phyloP scores from a whole-genome alignment of 30 jellyfish, hydroid and myxozoan species.

The Aurelia sp. region DNA sequence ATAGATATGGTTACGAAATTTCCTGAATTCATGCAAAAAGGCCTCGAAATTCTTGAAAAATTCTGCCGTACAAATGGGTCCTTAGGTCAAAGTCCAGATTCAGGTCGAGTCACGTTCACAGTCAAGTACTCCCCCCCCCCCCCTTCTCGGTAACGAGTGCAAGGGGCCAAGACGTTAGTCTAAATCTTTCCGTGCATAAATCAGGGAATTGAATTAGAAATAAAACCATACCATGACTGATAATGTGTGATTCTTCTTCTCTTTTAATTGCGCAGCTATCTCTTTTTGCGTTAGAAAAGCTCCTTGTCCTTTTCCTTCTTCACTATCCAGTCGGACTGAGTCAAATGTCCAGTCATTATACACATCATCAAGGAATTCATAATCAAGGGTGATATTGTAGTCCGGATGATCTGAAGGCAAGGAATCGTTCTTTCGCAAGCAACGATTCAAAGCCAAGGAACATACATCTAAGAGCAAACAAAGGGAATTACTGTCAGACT shows the following conservation, averaged over 20 bases:
- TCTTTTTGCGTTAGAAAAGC: constrained; percentile 58
- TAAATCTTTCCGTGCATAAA: no score
- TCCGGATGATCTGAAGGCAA: constrained; percentile 74
- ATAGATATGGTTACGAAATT: no score
- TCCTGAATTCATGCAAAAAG: no score
- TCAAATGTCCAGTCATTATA: constrained; percentile 90
- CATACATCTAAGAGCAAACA: constrained; percentile 71
- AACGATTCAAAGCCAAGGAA: constrained; percentile 60
- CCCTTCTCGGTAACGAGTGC: no score
- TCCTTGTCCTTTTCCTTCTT: constrained; percentile 77
- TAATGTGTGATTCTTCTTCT: constrained; percentile 71
- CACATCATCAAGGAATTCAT: constrained; percentile 90
- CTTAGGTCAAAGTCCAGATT: no score
- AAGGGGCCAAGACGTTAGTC: no score
- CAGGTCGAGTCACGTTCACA: no score
- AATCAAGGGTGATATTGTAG: constrained; percentile 66
- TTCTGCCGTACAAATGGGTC: no score
- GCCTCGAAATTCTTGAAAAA: no score
- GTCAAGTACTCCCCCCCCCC: no score
- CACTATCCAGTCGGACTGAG: constrained; percentile 70
- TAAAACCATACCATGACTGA: constrained; percentile 68
- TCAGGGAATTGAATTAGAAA: no score
- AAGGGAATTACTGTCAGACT: no score
- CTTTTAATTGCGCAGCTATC: constrained; percentile 56
- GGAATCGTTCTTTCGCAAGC: constrained; percentile 56